Conservation (phyloP, 2,113 vertebrate species). For the Apaloderma vittatum region DNA sequence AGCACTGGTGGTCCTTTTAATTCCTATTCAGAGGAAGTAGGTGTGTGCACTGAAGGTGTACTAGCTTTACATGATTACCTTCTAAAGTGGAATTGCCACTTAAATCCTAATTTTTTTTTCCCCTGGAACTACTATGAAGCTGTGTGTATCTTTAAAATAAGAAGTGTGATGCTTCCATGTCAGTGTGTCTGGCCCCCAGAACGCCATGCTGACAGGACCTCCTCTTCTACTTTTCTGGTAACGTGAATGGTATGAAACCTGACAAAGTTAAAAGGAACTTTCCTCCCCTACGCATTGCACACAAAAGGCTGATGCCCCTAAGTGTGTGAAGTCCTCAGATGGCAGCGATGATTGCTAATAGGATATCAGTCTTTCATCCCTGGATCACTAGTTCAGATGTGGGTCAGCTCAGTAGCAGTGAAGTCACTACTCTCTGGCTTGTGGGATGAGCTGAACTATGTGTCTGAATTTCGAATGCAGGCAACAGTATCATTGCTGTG, state of each 20-base stretch:
- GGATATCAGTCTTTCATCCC: background rate
- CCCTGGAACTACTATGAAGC: background rate
- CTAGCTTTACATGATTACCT: background rate
- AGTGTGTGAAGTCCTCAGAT: background rate
- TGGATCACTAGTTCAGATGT: background rate
- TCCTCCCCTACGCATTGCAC: background rate
- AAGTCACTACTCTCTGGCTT: background rate
- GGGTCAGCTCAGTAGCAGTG: background rate
- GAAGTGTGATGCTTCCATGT: background rate
- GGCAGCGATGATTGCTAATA: constrained; percentile 6
- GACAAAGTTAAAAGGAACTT: background rate
- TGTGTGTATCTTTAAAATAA: background rate
- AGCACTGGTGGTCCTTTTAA: background rate
- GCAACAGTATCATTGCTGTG: fast-evolving
- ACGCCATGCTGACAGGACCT: background rate
- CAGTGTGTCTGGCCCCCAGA: background rate
- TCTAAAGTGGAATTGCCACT: background rate
- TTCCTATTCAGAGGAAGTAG: background rate
- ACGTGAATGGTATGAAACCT: background rate
- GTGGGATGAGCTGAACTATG: background rate
- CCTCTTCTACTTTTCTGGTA: background rate
- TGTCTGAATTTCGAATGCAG: background rate
- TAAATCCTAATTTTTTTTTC: background rate
- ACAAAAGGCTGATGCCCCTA: background rate
- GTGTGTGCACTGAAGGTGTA: background rate